A percentile compares a stretch with the other conserved stretches of the same genome.
These are phyloP conservation scores for Melanocharis versteri DNA, from an alignment of 2,113 vertebrate genomes.

Conservation along the genomic window DNA sequence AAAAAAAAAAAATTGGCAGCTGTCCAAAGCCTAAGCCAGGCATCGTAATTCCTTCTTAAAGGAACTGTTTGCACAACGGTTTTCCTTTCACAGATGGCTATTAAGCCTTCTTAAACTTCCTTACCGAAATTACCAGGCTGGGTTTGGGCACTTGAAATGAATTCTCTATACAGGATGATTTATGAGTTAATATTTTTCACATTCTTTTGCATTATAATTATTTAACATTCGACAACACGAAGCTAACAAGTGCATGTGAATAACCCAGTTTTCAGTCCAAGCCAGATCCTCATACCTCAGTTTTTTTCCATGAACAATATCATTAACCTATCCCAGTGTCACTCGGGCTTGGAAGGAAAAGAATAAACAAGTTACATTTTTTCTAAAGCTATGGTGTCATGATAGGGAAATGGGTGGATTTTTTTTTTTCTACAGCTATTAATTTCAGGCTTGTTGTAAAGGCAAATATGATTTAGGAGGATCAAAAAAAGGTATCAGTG, in stretches of 20 bases:
- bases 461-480: constrained; percentile 65
- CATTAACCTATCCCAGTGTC: neutral
- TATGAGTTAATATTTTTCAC: neutral
- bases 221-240: neutral
- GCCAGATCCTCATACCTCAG: neutral
- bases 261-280: neutral
- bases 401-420: neutral
- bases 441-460: constrained; percentile 59
- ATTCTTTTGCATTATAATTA: neutral
- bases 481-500: constrained; percentile 63
- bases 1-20: neutral
- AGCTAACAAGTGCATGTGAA: neutral
- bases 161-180: neutral
- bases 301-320: neutral
- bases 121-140: neutral
- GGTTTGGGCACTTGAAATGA: neutral
- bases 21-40: neutral
- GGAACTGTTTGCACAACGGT: neutral
- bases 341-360: constrained; percentile 2
- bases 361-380: constrained; percentile 24
- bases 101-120: constrained; percentile 13
- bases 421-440: constrained; percentile 37
- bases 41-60: neutral
- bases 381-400: neutral
- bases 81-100: neutral